Evolutionary conservation across 2,113 vertebrate species (phyloP).

Genomic region (Podilymbus podiceps): DNA sequence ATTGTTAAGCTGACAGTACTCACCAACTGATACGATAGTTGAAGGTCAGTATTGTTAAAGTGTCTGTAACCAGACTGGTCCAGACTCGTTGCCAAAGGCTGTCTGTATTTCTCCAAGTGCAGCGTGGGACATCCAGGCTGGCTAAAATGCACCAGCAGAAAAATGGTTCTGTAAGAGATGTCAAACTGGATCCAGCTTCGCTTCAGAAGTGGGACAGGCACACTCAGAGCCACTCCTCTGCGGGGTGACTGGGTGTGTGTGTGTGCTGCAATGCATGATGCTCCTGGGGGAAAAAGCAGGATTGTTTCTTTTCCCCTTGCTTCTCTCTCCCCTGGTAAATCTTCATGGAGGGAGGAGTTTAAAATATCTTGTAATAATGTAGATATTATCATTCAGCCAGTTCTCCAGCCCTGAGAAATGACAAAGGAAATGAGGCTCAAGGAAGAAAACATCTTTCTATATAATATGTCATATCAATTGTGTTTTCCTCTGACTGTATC

Average conservation of each 20-base stretch:
- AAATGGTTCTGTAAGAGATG: neutral
- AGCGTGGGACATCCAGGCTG: neutral
- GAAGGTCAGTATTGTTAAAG: neutral
- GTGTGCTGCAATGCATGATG: neutral
- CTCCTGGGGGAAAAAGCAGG: neutral
- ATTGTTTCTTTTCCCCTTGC: neutral
- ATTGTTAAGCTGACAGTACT: neutral
- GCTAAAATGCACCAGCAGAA: neutral
- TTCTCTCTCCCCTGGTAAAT: neutral
- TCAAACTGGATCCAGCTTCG: neutral
- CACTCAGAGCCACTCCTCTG: neutral
- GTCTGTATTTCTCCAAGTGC: neutral
- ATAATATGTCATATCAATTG: neutral
- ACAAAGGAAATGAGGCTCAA: neutral
- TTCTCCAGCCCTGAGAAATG: neutral
- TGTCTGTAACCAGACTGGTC: neutral
- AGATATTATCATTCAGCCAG: neutral
- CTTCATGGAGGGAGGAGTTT: neutral
- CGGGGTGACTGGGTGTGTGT: fast-evolving
- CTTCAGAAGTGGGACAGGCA: neutral
- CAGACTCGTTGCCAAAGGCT: neutral
- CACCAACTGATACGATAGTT: neutral
- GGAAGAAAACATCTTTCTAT: neutral
- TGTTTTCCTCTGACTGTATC: neutral
- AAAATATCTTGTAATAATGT: neutral